Conservation (phyloP, 1,140 invertebrate species). For the Aporrectodea caliginosa region DNA sequence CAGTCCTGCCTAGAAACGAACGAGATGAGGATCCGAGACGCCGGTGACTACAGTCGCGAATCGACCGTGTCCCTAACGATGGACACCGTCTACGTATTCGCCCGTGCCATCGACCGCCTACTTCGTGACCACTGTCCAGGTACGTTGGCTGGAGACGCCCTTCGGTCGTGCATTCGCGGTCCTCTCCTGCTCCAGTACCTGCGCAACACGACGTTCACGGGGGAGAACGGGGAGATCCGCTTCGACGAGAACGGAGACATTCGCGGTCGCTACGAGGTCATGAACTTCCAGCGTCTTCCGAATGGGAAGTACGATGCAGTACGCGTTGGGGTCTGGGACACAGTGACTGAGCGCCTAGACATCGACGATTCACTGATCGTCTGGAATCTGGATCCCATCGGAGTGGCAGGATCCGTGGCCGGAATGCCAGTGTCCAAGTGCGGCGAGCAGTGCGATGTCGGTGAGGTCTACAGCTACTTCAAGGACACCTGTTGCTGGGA, state of each 20-base stretch:
- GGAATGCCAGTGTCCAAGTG: slow-evolving; percentile 37
- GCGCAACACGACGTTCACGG: slow-evolving; percentile 35
- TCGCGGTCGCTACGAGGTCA: slow-evolving; percentile 30
- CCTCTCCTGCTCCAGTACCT: slow-evolving; percentile 35
- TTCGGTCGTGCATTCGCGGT: slow-evolving; percentile 35
- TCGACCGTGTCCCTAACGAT: slow-evolving; percentile 6
- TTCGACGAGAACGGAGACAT: slow-evolving; percentile 44
- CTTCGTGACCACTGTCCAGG: slow-evolving; percentile 19
- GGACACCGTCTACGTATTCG: slow-evolving; percentile 27
- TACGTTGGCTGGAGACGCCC: slow-evolving; percentile 11
- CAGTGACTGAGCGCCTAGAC: slow-evolving; percentile 10
- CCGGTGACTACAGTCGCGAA: neutral
- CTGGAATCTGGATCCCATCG: slow-evolving; percentile 9
- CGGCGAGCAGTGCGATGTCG: slow-evolving; percentile 29
- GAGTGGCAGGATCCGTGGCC: neutral
- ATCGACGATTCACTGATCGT: slow-evolving; percentile 22
- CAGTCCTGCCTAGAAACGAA: neutral
- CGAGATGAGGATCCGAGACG: neutral
- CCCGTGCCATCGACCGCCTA: slow-evolving; percentile 21
- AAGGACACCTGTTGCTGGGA: slow-evolving; percentile 32
- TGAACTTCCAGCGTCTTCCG: slow-evolving; percentile 21
- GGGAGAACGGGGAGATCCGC: slow-evolving; percentile 37
- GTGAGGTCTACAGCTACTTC: slow-evolving; percentile 32
- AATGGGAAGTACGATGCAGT: slow-evolving; percentile 26
- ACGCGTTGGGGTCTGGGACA: slow-evolving; percentile 29